phyloP scores from a whole-genome alignment of 2,113 vertebrate genomes.

The Tachycineta bicolor region DNA sequence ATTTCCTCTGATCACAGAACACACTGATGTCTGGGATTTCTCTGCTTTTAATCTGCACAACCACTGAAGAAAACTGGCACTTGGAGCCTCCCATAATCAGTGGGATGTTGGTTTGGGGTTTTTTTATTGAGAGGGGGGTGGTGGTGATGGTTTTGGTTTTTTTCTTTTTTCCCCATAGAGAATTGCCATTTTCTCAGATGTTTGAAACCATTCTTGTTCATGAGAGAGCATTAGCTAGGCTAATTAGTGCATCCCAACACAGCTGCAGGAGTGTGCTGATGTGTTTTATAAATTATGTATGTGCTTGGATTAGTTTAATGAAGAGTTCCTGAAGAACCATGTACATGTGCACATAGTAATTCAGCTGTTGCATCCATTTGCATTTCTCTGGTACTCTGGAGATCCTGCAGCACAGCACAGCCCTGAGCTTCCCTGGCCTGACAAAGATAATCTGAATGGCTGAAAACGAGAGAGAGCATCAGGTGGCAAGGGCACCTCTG shows the following conservation, averaged over 20 bases:
- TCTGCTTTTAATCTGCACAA: not conserved
- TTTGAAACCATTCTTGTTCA: not conserved
- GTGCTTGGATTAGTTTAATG: not conserved
- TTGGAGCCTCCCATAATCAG: not conserved
- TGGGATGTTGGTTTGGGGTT: not conserved
- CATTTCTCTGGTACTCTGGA: not conserved
- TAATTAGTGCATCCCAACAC: not conserved
- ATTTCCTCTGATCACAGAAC: not conserved
- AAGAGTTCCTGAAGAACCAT: not conserved
- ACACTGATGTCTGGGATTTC: not conserved
- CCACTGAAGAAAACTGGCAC: not conserved
- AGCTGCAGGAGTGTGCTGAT: not conserved
- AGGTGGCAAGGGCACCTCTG: not conserved
- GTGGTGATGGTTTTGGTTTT: not conserved
- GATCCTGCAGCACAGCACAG: not conserved
- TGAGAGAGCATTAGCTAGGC: not conserved
- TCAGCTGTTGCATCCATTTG: not conserved
- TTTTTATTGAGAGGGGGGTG: not conserved
- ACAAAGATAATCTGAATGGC: not conserved
- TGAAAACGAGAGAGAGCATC: not conserved
- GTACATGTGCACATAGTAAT: not conserved
- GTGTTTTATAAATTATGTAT: not conserved
- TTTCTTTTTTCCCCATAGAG: not conserved
- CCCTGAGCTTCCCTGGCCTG: not conserved
- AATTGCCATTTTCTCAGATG: not conserved